A percentile compares a stretch with the other conserved stretches of the same genome.
phyloP scores from a whole-genome alignment of 2,113 vertebrate genomes.

The Fregata magnificens region DNA sequence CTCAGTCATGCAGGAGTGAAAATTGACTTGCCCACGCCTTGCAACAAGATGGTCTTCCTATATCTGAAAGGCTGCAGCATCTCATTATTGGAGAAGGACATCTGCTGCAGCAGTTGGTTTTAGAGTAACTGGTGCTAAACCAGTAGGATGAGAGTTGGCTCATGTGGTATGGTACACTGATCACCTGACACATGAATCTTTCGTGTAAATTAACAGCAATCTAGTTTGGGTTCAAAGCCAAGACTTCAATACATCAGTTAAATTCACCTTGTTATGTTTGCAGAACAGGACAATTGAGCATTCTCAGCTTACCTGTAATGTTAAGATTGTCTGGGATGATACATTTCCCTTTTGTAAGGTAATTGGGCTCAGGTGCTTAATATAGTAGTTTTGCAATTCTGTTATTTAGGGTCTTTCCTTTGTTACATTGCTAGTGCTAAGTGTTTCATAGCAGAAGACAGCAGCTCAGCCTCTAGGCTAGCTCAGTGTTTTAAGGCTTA shows the following conservation, averaged over 20 bases:
- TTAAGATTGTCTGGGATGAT: not conserved
- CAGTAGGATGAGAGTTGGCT: not conserved
- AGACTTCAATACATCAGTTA: not conserved
- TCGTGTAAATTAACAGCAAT: not conserved
- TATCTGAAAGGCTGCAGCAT: not conserved
- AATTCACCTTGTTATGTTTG: not conserved
- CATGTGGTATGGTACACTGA: not conserved
- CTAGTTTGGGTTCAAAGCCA: not conserved
- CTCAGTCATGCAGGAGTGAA: not conserved
- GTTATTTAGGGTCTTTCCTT: not conserved
- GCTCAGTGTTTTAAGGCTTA: not conserved
- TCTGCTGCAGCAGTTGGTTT: not conserved
- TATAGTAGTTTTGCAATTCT: not conserved
- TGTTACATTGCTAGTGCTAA: not conserved
- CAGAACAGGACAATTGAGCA: not conserved
- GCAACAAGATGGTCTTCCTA: not conserved
- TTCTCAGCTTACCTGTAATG: not conserved
- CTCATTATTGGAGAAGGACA: fast-evolving
- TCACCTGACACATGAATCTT: not conserved
- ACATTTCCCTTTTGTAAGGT: not conserved
- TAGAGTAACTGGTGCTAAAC: not conserved
- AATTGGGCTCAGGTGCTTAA: not conserved
- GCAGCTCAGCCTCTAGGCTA: not conserved
- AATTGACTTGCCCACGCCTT: not conserved
- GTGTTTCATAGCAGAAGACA: not conserved